Base-by-base conservation (phyloP, 1,140 invertebrate species). In the Ceratina australensis region DNA sequence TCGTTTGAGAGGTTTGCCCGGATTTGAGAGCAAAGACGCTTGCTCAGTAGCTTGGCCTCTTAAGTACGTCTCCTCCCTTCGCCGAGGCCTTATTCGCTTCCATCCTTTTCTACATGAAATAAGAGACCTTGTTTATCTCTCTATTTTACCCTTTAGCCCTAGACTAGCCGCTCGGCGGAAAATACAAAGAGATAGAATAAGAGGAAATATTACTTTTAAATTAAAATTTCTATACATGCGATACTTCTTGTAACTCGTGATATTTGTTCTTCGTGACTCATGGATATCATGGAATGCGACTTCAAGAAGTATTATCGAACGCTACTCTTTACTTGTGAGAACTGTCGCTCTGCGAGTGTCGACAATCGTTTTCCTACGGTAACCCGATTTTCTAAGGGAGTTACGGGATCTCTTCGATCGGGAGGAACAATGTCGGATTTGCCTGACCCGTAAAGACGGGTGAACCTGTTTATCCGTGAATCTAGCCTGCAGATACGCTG, bases 71-170 rank as follows among this genome's bases (percentile, higher is more conserved):
- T 60, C 61, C 2, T 26, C 60, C 59, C 52, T 60, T 50, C 65
- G 65, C 54, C 60, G 28, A 33, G 57, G 20, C 64, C 60, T 42
- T 57, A 42, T 33, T 59, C 57, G 13, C 28, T 42, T 24, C 50
- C 50, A 65, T 63, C n/a, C 52, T 79, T 66, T n/a, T 69, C 47
- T 20, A 28, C 63, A 57, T 56, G 54, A 49, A 80, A 66, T 69
- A 79, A 65, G 78, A 61, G 78, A 59, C 71, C 65, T 82, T 85
- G 78, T 86, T 86, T 86, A 85, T 86, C 83, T 79, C 74, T 52
- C 57, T 81, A 63, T 83, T 78, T 85, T 78, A 76, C 66, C 81
- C 72, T 24, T 76, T 66, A 22, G 59, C 57, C 22, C 80, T 66
- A 26, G 59, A 52, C 59, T 56, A n/a, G 52, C 20, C 52, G 52